A percentile compares a stretch with the other conserved stretches of the same genome.
Evolutionary conservation across 2,797 vertebrate species (phyloP).

Genomic region (Tapirus indicus): DNA sequence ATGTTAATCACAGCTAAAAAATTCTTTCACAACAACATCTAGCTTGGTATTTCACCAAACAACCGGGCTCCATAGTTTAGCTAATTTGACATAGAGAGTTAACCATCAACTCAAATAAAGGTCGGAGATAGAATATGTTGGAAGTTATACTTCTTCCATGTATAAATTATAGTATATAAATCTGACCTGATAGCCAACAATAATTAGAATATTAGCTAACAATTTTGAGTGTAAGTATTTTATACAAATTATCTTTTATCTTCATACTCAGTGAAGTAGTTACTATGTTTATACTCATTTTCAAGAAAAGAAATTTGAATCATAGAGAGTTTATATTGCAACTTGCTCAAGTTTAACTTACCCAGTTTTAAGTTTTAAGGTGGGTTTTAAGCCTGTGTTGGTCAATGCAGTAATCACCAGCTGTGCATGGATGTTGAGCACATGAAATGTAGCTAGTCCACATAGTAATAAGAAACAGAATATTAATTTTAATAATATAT

Average conservation of each 20-base stretch:
- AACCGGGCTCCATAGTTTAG: neutral
- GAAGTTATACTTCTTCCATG: neutral
- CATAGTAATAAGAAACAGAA: neutral
- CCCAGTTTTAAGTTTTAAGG: neutral
- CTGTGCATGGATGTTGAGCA: neutral
- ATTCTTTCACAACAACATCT: neutral
- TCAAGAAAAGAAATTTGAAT: neutral
- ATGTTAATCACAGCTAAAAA: neutral
- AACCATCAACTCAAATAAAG: neutral
- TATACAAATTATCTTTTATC: neutral
- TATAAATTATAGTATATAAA: neutral
- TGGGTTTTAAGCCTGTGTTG: neutral
- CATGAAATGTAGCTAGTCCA: neutral
- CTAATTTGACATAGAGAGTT: neutral
- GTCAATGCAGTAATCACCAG: neutral
- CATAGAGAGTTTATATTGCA: neutral
- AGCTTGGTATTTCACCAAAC: neutral
- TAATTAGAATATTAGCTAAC: neutral
- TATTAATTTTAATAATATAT: neutral
- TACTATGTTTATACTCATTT: neutral
- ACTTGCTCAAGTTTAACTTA: neutral
- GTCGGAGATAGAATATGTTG: neutral
- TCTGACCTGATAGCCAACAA: neutral
- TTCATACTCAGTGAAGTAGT: neutral
- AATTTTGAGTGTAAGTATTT: neutral